A percentile compares a stretch with the other conserved stretches of the same genome.
Conservation (phyloP, 2,888 invertebrate species). For the Elysia crispata region DNA sequence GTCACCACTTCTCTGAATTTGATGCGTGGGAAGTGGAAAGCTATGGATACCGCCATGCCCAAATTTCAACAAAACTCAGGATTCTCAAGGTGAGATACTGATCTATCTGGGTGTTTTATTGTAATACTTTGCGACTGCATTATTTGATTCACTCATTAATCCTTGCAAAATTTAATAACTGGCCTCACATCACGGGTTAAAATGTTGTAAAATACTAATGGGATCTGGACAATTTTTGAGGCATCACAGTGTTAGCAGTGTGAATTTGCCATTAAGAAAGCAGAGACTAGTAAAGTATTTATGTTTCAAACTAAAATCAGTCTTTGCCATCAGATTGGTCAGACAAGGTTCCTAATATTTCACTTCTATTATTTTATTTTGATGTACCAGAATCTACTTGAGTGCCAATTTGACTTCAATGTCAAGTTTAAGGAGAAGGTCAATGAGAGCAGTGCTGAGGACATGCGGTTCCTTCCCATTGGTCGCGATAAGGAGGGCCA, state of each 20-base stretch:
- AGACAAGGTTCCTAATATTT: too few species aligned
- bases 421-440: constrained; percentile 90
- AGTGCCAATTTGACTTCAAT: constrained; percentile 96
- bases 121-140: too few species aligned
- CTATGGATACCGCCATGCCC: constrained; percentile 95
- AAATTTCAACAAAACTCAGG: constrained; percentile 90
- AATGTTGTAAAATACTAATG: too few species aligned
- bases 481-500: constrained; percentile 94
- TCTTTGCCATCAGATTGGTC: neutral
- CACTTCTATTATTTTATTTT: too few species aligned
- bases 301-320: too few species aligned
- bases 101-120: neutral
- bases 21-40: constrained; percentile 98
- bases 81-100: constrained; percentile 87
- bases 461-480: constrained; percentile 91
- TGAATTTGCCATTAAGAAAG: too few species aligned
- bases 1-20: constrained; percentile 91
- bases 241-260: too few species aligned
- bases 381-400: constrained; percentile 86
- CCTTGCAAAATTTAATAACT: too few species aligned
- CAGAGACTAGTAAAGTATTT: too few species aligned
- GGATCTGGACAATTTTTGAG: too few species aligned
- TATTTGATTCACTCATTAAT: too few species aligned
- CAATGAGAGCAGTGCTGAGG: constrained; percentile 83
- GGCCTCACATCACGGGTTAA: neutral